A percentile compares a stretch with the other conserved stretches of the same genome.
Conservation (phyloP, 2,797 vertebrate species). For the Eupleurogrammus muticus region DNA sequence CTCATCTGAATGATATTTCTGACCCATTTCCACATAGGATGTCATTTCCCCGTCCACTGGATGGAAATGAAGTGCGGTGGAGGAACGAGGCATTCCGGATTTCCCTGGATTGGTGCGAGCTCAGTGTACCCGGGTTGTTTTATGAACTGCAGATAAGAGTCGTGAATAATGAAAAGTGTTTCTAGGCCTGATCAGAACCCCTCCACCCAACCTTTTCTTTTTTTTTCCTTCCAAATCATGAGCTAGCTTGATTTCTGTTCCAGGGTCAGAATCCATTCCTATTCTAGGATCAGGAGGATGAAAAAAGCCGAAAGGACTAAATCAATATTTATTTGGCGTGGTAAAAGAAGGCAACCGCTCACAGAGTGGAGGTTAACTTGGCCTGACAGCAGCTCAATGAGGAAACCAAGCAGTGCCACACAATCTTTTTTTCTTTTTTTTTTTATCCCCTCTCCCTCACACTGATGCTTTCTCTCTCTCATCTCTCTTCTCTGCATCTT, state of each 20-base stretch:
- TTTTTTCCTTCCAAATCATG: background rate
- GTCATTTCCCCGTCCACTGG: constrained; percentile 60
- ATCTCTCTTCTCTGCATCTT: constrained; percentile 18
- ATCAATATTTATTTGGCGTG: constrained; percentile 76
- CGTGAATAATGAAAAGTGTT: constrained; percentile 77
- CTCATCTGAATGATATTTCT: constrained; percentile 72
- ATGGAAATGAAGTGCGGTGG: constrained; percentile 64
- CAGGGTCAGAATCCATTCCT: constrained; percentile 46
- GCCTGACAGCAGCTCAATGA: constrained; percentile 75
- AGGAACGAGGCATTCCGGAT: constrained; percentile 46
- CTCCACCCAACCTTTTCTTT: background rate
- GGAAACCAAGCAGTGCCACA: constrained; percentile 63
- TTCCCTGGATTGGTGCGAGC: constrained; percentile 46
- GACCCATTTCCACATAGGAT: constrained; percentile 75
- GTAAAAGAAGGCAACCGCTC: constrained; percentile 57
- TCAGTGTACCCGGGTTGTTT: constrained; percentile 40
- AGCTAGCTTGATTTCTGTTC: constrained; percentile 43
- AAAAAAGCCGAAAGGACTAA: constrained; percentile 63
- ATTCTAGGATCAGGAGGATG: constrained; percentile 38
- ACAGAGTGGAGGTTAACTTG: constrained; percentile 67
- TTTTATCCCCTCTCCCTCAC: background rate
- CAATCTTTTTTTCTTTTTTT: constrained; percentile 2
- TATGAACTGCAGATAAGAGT: constrained; percentile 77
- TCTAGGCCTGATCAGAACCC: constrained; percentile 58
- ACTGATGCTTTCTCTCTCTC: background rate